phyloP scores from a whole-genome alignment of 2,797 vertebrate genomes.

The Halcyon chelicuti region DNA sequence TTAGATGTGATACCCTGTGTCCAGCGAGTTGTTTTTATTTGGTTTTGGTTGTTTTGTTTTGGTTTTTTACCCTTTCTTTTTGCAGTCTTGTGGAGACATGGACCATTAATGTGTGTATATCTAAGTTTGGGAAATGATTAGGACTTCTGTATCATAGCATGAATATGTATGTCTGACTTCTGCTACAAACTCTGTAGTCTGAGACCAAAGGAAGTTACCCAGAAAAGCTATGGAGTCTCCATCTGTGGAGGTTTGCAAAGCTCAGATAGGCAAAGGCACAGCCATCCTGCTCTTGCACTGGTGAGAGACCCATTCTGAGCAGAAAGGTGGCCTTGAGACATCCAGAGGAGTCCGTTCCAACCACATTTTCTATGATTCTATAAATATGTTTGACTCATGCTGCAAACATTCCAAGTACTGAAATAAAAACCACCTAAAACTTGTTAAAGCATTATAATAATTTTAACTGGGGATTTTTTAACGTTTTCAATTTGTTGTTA shows the following conservation, averaged over 20 bases:
- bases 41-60: background rate
- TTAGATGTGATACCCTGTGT: background rate
- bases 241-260: background rate
- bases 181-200: background rate
- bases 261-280: background rate
- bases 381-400: background rate
- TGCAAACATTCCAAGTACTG: background rate
- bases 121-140: background rate
- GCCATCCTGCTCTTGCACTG: fast-evolving
- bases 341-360: background rate
- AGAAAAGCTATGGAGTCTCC: background rate
- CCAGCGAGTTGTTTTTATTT: background rate
- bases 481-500: background rate
- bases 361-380: background rate
- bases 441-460: slow-evolving; percentile 14
- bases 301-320: background rate
- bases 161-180: background rate
- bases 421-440: background rate
- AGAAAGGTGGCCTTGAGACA: background rate
- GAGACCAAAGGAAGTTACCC: background rate
- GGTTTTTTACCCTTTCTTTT: background rate
- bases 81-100: background rate
- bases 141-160: background rate
- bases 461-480: background rate
- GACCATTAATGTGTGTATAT: background rate